Base-by-base conservation (phyloP, 2,888 invertebrate genomes). In the Plagodis pulveraria region DNA sequence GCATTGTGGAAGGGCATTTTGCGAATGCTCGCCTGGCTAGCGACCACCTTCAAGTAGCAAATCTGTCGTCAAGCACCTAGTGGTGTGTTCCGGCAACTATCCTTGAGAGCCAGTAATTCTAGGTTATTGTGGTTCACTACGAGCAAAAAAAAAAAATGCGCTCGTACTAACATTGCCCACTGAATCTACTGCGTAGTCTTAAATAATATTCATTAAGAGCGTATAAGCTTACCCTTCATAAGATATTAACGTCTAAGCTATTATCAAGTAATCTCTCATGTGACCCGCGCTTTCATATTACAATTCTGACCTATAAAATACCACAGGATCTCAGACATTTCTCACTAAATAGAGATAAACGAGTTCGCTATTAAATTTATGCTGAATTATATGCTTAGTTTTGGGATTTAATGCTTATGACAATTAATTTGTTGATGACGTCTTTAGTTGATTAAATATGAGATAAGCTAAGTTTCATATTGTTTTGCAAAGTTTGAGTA, bases 241-340 rank as follows among this genome's bases (percentile, higher is more conserved):
- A 82, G 80, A 80, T 83, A 85, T 86, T 86, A 86, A 83, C 83
- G 80, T 87, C 83, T 83, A 73, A 84, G 86, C 83, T 83, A 88
- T 89, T 87, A 88, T 81, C 88, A 84, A 84, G 74, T 86, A 83
- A 87, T 87, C 84, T 83, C 78, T 86, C 79, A 83, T 76, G 78
- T 84, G 83, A 86, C 87, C 86, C 83, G 71, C 72, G 76, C 81
- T 81, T 86, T 87, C 84, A 78, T 86, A 89, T 88, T 88, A 81
- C 84, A 89, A 89, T 89, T 81, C 75, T 81, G 83, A 82, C 84
- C 87, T 83, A 86, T 85, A 86, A 86, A 82, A 77, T 75, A 78
- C 78, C 82, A 74, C 80, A 78, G 80, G 74, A 85, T 83, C 82
- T 81, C 76, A 69, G 54, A 50, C 40, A 46, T 36, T 59, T 38